These are phyloP conservation scores for Clusia tigrina DNA, from an alignment of 2,888 invertebrate species.

Conservation along the genomic window DNA sequence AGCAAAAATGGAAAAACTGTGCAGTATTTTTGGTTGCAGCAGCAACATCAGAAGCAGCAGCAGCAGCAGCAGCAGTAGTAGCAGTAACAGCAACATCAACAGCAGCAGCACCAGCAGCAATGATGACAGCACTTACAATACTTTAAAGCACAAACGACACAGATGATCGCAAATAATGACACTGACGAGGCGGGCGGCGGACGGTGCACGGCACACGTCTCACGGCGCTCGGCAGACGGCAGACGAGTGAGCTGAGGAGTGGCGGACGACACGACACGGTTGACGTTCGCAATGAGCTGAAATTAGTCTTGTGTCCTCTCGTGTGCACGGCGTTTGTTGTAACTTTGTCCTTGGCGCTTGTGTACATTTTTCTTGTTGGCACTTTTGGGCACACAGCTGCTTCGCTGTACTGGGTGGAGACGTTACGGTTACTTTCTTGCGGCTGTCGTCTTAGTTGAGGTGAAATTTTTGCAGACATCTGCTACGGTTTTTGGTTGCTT, in stretches of 20 bases:
- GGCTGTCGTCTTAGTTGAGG: constrained; percentile 11
- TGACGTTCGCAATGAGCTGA: not conserved
- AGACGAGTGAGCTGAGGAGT: too few relatives aligned
- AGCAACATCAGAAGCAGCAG: not conserved
- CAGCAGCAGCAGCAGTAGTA: not conserved
- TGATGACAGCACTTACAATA: not conserved
- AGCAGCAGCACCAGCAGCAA: not conserved
- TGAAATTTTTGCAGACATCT: not conserved
- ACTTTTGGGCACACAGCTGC: not conserved
- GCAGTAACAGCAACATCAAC: not conserved
- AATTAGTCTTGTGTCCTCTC: constrained; percentile 3
- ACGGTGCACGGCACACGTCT: not conserved
- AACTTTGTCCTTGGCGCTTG: not conserved
- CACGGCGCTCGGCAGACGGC: not conserved
- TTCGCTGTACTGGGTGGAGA: not conserved
- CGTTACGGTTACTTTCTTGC: constrained; percentile 9
- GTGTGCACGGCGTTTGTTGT: constrained; percentile 1
- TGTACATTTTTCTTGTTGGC: not conserved
- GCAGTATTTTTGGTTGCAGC: not conserved
- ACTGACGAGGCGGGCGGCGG: not conserved
- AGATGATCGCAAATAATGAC: constrained; percentile 13
- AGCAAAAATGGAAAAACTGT: not conserved
- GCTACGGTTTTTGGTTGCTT: not conserved
- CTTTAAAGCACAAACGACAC: not conserved
- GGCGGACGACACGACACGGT: not conserved